Base-by-base conservation (phyloP, 2,888 invertebrate species). In the Machimus atricapillus region DNA sequence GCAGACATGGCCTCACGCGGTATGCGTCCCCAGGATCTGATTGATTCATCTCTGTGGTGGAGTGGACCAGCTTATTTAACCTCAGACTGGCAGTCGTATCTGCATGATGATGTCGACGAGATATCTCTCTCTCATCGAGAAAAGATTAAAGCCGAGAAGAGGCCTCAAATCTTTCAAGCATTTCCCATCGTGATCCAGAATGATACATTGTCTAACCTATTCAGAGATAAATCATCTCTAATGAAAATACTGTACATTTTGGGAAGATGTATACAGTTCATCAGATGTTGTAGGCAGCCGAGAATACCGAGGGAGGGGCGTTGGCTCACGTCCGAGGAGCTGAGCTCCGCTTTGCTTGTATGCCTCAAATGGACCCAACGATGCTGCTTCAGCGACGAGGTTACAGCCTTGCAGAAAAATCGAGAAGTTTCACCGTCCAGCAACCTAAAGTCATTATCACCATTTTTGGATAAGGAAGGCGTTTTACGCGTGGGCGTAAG, bases 1-100 rank as follows among this genome's bases (percentile, higher is more conserved):
- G 83, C 73, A 66, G 83, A 83, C 23, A 2, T 66, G 40, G 83
- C 83, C 8, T 83, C 83, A 14, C 83, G 83, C 0, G 83, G 66
- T 2, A 5, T 37, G 14, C 37, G 8, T 1, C 40, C 83, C 2
- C 19, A 14, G 1, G 37, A 83, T 19, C 27, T 83, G 27, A 46
- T 46, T 4, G 5, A 37, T 16, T 83, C 66, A 1, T 8, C 34
- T 14, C 14, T 82, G 9, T 58, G 34, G 58, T 56, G 58, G 37
- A 8, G 40, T 1, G 27, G 79, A 43, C 79, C 56, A 1, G 3
- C 23, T 8, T 83, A 40, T 12, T 40, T 34, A 2, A 9, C n/a
- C 16, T 16, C 19, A 19, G 19, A 23, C 19, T 37, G 23, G 58
- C n/a, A 19, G 19, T 8, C 14, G 14, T 16, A 31, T 19, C 9